These are phyloP conservation scores for Rhinogobio ventralis DNA, from an alignment of 2,797 vertebrate species.

Conservation along the genomic window DNA sequence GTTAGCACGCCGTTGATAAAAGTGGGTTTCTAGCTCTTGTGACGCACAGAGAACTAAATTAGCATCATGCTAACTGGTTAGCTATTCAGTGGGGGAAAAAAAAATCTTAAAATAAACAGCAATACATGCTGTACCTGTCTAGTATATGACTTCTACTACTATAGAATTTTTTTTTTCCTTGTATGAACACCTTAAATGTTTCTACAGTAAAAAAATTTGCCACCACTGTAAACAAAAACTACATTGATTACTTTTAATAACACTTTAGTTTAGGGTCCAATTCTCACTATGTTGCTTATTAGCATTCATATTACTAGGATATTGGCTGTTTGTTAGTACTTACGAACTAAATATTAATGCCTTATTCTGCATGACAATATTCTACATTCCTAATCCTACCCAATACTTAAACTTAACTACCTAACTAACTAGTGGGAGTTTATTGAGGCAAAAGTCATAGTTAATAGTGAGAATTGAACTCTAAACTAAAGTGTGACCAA, in stretches of 20 bases:
- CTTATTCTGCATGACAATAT: too few species aligned
- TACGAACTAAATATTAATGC: too few species aligned
- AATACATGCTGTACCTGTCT: background rate
- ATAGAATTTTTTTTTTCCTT: background rate
- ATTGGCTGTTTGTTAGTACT: too few species aligned
- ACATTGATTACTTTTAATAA: background rate
- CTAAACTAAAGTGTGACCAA: too few species aligned
- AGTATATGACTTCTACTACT: background rate
- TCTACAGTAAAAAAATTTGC: background rate
- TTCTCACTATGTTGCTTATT: too few species aligned
- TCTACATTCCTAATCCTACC: too few species aligned
- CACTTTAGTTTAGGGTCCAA: too few species aligned
- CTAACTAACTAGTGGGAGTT: too few species aligned
- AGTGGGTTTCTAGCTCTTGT: background rate
- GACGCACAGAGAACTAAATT: background rate
- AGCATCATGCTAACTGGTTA: slow-evolving; percentile 28
- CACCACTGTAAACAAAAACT: background rate
- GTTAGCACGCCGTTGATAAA: slow-evolving; percentile 6
- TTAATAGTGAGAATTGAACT: too few species aligned
- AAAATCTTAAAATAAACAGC: background rate
- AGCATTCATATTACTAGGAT: too few species aligned
- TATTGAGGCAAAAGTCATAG: too few species aligned
- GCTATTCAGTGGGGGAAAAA: background rate
- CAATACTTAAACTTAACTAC: too few species aligned
- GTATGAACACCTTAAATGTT: background rate